These are phyloP conservation scores for Squalus acanthias DNA, from an alignment of 2,797 vertebrate species.

Conservation along the genomic window DNA sequence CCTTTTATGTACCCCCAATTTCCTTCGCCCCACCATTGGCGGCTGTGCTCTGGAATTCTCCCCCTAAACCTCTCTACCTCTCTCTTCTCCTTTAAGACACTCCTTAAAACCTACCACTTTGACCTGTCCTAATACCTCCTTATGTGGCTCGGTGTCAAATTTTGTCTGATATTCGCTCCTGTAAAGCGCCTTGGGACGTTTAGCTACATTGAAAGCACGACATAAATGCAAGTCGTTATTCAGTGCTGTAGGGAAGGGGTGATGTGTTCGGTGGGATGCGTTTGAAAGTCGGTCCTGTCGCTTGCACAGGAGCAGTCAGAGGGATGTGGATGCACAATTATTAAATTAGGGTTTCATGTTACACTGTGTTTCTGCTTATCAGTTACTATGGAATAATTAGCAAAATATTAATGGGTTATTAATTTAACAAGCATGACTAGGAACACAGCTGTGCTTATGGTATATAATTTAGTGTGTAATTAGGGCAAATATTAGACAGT, in stretches of 20 bases:
- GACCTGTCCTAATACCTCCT: not conserved
- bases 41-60: not conserved
- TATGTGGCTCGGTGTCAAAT: not conserved
- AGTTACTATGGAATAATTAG: conserved; percentile 15
- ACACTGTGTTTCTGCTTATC: not conserved
- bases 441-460: conserved; percentile 16
- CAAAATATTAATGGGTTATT: conserved; percentile 35
- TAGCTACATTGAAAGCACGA: not conserved
- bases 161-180: not conserved
- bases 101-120: not conserved
- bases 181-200: not conserved
- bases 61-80: not conserved
- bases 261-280: not conserved
- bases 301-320: not conserved
- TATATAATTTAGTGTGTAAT: conserved; percentile 6
- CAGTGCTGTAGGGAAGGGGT: not conserved
- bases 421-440: conserved; percentile 22
- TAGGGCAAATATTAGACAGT: conserved; percentile 10
- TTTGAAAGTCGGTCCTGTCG: not conserved
- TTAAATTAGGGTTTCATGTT: not conserved
- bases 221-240: not conserved
- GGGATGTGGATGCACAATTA: not conserved
- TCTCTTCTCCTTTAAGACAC: not conserved
- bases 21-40: not conserved
- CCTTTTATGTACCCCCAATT: not conserved